A percentile compares a stretch with the other conserved stretches of the same genome.
phyloP scores from a whole-genome alignment of 2,888 invertebrate genomes.

The Dicranocentrus wangi region DNA sequence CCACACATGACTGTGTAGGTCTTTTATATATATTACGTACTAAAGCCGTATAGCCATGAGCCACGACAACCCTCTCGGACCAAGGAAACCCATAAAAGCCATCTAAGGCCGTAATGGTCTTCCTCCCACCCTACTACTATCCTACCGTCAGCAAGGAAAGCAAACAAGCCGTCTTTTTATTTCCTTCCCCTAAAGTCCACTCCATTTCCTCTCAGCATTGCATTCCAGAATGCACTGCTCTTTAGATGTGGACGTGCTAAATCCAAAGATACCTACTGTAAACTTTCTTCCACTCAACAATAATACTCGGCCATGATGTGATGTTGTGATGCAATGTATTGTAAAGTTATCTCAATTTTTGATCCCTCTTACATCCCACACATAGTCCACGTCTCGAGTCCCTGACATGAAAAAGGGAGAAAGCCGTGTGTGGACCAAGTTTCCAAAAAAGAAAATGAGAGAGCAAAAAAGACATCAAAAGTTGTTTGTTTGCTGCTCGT shows the following conservation, averaged over 20 bases:
- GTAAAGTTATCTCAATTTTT: conserved; percentile 48
- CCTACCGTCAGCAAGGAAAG: background rate
- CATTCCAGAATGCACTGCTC: no score
- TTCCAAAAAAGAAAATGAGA: conserved; percentile 11
- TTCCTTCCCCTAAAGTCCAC: conserved; percentile 35
- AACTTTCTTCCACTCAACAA: background rate
- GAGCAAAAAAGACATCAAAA: conserved; percentile 26
- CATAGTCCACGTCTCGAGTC: background rate
- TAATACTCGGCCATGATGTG: background rate
- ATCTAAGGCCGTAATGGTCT: conserved; percentile 13
- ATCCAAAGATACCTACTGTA: conserved; percentile 20
- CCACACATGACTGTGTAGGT: no score
- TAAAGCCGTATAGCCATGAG: conserved; percentile 10
- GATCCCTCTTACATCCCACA: conserved; percentile 16
- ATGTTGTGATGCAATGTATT: conserved; percentile 36
- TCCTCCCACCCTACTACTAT: background rate
- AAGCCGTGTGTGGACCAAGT: conserved; percentile 40
- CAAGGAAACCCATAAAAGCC: conserved; percentile 25
- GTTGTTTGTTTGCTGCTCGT: conserved; percentile 33
- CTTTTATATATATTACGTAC: no score
- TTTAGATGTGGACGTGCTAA: conserved; percentile 38
- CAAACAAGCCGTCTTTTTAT: background rate
- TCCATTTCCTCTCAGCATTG: conserved; percentile 56
- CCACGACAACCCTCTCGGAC: background rate
- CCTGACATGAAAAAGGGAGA: conserved; percentile 52